Base-by-base conservation (phyloP, 2,888 invertebrate genomes). In the Nemoura dubitans region DNA sequence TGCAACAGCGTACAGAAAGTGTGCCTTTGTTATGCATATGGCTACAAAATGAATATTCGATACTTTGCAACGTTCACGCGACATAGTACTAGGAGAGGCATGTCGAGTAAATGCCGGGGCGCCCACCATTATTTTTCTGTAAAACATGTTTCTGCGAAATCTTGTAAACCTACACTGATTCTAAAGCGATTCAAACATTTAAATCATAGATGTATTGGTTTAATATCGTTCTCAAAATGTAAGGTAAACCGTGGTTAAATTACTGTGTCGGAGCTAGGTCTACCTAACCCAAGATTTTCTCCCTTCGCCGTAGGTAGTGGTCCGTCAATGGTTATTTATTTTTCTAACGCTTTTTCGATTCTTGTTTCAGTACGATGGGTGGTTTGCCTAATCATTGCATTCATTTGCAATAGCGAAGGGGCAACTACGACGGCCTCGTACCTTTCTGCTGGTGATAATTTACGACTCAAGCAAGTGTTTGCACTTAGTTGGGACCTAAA, bases 321-420 rank as follows among this genome's bases (percentile, higher is more conserved):
- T n/a, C n/a, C n/a, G n/a, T n/a, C n/a, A n/a, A 36, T 10, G 10
- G 10, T 36, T 36, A 36, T 36, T 36, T 36, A 10, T 36, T 36
- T n/a, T 36, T 3, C 59, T 21, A 59, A 59, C 14, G 21, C 2
- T 59, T 59, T 21, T 59, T 21, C 16, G 3, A 10, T 59, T 59
- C 59, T 59, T 59, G 59, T 78, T 78, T 78, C 78, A 78, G 78
- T 78, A 27, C 10, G 10, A 16, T 78, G 78, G 1, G n/a, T 28
- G 26, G 78, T 43, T 10, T 42, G 42, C 43, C 25, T 83, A 3
- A 82, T 82, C 6, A 10, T 26, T 36, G 59, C 84, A 76, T 43
- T 84, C 5, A 27, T 84, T 29, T 95, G 89, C 94, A 94, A 90
- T 94, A 86, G 84, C 76, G 89, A 91, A 88, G 88, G 87, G 0